Evolutionary conservation across 2,797 vertebrate genomes (phyloP).

Genomic region (Diplodus sargus): DNA sequence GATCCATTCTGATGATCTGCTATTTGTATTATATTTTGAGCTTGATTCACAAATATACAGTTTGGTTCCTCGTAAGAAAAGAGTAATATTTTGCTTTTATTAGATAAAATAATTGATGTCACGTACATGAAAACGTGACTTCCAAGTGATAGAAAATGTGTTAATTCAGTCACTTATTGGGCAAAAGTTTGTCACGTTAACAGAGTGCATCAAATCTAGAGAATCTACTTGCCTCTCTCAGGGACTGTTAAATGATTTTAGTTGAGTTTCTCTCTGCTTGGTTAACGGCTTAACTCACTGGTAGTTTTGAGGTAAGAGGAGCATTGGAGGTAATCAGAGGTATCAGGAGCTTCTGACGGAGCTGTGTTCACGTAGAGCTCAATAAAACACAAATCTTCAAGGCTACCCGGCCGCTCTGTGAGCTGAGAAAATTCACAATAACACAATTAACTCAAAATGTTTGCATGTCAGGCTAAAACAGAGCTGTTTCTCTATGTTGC

Average conservation of each 20-base stretch:
- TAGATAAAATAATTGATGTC: neutral
- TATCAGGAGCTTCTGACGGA: neutral
- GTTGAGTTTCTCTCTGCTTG: neutral
- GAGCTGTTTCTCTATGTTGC: conserved; percentile 28
- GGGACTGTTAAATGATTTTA: neutral
- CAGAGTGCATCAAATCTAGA: neutral
- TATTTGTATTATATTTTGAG: neutral
- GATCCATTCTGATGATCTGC: neutral
- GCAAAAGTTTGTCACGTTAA: neutral
- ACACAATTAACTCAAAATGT: conserved; percentile 37
- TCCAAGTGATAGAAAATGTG: neutral
- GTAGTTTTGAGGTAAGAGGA: neutral
- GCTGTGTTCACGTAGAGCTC: neutral
- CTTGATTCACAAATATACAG: neutral
- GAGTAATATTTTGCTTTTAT: neutral
- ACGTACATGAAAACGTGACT: neutral
- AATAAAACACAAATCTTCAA: neutral
- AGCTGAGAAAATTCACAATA: conserved; percentile 47
- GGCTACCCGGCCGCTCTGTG: neutral
- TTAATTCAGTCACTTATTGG: neutral
- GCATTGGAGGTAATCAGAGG: neutral
- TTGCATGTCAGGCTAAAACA: conserved; percentile 19
- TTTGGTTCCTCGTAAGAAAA: neutral
- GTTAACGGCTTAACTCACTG: neutral
- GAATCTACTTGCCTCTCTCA: neutral